These are phyloP conservation scores for Apomyelois bistriatella DNA, from an alignment of 2,888 invertebrate genomes.

Conservation along the genomic window DNA sequence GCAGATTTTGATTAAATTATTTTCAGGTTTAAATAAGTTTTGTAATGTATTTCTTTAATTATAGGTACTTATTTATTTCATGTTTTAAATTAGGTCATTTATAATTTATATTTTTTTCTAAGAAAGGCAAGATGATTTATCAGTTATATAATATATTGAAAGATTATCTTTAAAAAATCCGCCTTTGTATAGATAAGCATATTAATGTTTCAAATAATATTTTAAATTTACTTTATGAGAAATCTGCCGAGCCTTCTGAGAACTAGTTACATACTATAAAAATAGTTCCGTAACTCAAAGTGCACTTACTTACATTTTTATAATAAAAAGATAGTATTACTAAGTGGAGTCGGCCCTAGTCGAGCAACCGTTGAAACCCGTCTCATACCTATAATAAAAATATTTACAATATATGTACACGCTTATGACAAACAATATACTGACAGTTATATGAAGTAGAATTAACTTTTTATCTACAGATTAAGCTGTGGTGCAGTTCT, in stretches of 20 bases:
- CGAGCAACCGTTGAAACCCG: constrained; percentile 66
- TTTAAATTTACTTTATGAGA: constrained; percentile 19
- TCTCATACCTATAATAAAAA: constrained; percentile 68
- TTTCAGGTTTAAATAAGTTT: background rate
- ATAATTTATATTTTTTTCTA: background rate
- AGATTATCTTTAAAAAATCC: background rate
- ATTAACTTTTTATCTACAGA: constrained; percentile 73
- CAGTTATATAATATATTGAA: too few relatives aligned
- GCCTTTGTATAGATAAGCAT: constrained; percentile 1
- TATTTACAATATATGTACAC: constrained; percentile 72
- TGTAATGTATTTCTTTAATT: background rate
- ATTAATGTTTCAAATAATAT: background rate
- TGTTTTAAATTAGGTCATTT: background rate
- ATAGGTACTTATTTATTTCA: constrained; percentile 3
- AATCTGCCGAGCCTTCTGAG: constrained; percentile 42
- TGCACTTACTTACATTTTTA: constrained; percentile 74
- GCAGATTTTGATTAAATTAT: constrained; percentile 32
- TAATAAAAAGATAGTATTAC: constrained; percentile 64
- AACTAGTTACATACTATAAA: constrained; percentile 36
- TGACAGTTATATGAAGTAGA: constrained; percentile 64
- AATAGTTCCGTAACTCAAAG: constrained; percentile 76
- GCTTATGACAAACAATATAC: constrained; percentile 70
- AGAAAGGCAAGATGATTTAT: background rate
- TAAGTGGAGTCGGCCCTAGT: constrained; percentile 58
- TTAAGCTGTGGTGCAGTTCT: constrained; percentile 52